phyloP scores from a whole-genome alignment of 2,797 vertebrate genomes.

The Pristis pectinata region DNA sequence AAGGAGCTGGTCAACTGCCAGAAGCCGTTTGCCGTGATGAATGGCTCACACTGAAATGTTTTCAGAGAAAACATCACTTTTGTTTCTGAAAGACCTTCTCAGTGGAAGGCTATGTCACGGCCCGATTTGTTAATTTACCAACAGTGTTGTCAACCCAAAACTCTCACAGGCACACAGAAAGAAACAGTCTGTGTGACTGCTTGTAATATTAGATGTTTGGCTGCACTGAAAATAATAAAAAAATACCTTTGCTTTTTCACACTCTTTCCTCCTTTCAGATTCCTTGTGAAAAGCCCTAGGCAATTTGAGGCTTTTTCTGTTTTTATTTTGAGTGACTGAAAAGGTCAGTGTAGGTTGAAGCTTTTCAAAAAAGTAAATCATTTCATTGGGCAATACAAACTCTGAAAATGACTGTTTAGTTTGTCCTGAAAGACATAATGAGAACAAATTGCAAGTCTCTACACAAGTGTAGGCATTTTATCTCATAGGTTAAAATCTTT shows the following conservation, averaged over 20 bases:
- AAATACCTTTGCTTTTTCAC: neutral
- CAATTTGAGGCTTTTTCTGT: conserved; percentile 20
- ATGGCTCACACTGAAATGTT: conserved; percentile 53
- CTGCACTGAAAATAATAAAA: conserved; percentile 28
- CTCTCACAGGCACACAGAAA: conserved; percentile 2
- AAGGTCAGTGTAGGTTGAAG: conserved; percentile 34
- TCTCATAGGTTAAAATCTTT: neutral
- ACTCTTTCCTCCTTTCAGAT: conserved; percentile 27
- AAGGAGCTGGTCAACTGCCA: conserved; percentile 54
- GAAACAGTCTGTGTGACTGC: neutral
- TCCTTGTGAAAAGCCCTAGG: conserved; percentile 30
- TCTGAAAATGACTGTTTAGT: neutral
- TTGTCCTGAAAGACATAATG: neutral
- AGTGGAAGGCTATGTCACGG: conserved; percentile 48
- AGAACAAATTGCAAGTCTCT: neutral
- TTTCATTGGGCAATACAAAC: conserved; percentile 4
- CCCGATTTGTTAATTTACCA: conserved; percentile 42
- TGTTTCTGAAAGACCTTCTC: conserved; percentile 49
- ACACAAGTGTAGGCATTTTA: neutral
- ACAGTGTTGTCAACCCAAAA: conserved; percentile 36
- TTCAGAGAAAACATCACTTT: conserved; percentile 55
- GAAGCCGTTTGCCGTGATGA: conserved; percentile 52
- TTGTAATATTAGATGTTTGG: neutral
- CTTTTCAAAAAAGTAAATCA: conserved; percentile 10
- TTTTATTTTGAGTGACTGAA: conserved; percentile 32